Percentiles rank a stretch among this genome's conserved stretches.
Evolutionary conservation across 2,113 vertebrate species (phyloP).

Genomic region (Onychorhynchus coronatus): DNA sequence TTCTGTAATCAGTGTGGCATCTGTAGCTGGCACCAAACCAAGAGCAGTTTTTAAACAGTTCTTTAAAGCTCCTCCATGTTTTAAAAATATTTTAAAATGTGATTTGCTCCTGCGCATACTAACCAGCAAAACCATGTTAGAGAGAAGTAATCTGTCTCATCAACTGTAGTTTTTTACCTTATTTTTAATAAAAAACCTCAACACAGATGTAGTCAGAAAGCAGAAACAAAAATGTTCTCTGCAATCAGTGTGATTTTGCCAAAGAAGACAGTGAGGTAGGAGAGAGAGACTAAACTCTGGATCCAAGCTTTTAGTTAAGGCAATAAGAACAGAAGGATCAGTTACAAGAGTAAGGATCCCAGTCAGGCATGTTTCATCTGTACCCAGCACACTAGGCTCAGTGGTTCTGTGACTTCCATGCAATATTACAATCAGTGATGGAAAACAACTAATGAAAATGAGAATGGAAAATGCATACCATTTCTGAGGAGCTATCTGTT

Average conservation of each 20-base stretch:
- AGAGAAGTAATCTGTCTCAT: neutral
- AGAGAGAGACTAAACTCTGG: neutral
- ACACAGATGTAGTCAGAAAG: neutral
- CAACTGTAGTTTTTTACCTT: neutral
- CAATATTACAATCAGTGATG: neutral
- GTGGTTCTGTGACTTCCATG: neutral
- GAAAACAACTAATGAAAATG: neutral
- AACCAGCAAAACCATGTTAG: neutral
- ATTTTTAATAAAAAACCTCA: neutral
- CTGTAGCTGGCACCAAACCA: constrained; percentile 42
- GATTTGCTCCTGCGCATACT: neutral
- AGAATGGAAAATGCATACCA: neutral
- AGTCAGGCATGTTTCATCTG: neutral
- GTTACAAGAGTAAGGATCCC: neutral
- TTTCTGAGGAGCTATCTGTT: neutral
- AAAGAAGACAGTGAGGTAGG: neutral
- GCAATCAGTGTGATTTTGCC: neutral
- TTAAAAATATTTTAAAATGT: constrained; percentile 20
- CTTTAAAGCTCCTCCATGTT: constrained; percentile 11
- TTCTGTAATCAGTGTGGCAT: constrained; percentile 45
- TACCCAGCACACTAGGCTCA: neutral
- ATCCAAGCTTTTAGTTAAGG: neutral
- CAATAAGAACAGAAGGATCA: neutral
- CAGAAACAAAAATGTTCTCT: neutral
- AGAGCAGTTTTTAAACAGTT: constrained; percentile 21